phyloP scores from a whole-genome alignment of 2,797 vertebrate species.

The Taenioides sp. region DNA sequence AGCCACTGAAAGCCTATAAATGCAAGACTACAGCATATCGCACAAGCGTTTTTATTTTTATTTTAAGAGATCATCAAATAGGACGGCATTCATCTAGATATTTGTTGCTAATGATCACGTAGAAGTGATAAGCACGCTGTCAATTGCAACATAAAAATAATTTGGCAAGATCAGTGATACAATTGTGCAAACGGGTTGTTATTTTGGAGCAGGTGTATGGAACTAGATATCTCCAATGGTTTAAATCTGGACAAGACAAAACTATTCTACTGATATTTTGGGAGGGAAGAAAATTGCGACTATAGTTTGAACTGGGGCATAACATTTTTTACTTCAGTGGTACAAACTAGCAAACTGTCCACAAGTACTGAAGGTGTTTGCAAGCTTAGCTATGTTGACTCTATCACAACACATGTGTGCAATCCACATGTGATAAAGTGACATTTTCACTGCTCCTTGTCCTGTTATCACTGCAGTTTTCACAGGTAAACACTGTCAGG shows the following conservation, averaged over 20 bases:
- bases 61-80: too few species aligned
- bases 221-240: too few species aligned
- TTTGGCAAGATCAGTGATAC: neutral
- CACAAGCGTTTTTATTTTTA: neutral
- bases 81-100: neutral
- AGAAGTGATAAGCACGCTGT: neutral
- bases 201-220: too few species aligned
- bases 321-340: too few species aligned
- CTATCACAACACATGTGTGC: neutral
- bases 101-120: neutral
- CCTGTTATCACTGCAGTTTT: slow-evolving; percentile 1
- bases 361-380: neutral
- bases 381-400: neutral
- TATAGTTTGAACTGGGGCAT: too few species aligned
- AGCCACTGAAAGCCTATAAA: neutral
- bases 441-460: neutral
- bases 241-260: too few species aligned
- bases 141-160: neutral
- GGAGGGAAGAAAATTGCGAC: too few species aligned
- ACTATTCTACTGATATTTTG: too few species aligned
- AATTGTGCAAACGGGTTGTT: neutral
- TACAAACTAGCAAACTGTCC: neutral
- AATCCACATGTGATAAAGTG: neutral
- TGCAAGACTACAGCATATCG: neutral
- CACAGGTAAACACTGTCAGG: slow-evolving; percentile 24